phyloP scores from a whole-genome alignment of 1,140 invertebrate species.

The Dufourea novaeangliae region DNA sequence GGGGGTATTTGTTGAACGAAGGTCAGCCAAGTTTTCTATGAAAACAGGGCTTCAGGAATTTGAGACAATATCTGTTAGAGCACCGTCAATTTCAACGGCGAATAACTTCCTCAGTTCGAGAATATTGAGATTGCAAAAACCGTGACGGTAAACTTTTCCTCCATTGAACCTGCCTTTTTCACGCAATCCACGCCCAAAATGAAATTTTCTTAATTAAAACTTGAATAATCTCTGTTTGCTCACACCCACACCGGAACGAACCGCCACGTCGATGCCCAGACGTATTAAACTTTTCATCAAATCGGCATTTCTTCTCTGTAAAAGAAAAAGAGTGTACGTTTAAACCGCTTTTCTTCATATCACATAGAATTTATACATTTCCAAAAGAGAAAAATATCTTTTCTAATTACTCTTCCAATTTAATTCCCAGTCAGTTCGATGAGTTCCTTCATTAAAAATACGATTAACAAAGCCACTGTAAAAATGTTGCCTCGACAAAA shows the following conservation, averaged over 20 bases:
- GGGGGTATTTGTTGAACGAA: neutral
- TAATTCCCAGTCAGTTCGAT: neutral
- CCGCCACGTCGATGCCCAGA: neutral
- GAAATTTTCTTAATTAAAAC: slow-evolving; percentile 32
- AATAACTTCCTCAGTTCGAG: neutral
- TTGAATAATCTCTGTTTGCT: slow-evolving; percentile 19
- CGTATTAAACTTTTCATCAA: neutral
- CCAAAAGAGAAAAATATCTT: neutral
- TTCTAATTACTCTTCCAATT: neutral
- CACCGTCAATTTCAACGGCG: neutral
- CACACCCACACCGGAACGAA: neutral
- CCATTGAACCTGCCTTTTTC: neutral
- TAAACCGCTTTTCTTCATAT: neutral
- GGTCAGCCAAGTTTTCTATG: slow-evolving; percentile 15
- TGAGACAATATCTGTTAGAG: neutral
- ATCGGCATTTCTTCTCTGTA: neutral
- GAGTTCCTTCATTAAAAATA: neutral
- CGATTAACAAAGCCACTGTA: no score
- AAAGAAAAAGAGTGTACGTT: neutral
- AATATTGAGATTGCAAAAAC: slow-evolving; percentile 3
- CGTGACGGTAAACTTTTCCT: neutral
- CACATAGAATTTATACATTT: neutral
- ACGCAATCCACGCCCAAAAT: neutral
- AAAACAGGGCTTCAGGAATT: slow-evolving; percentile 6
- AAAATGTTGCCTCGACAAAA: neutral